Conservation (phyloP, 2,888 invertebrate genomes). For the Bellardia bayeri region DNA sequence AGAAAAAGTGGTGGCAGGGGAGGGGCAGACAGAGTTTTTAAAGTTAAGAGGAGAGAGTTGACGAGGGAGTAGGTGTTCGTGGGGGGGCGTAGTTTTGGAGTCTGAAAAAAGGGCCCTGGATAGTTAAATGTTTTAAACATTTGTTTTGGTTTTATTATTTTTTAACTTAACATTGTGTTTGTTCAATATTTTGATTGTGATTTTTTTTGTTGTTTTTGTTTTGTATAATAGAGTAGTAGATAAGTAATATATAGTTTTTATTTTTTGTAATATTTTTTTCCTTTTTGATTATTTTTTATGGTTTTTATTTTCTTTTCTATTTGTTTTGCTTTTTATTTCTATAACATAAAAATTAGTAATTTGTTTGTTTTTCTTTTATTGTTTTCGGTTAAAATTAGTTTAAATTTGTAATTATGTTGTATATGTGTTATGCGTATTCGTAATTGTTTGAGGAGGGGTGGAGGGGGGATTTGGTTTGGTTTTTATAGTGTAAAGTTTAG, state of each 20-base stretch:
- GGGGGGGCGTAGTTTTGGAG: no score
- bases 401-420: constrained; percentile 49
- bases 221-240: neutral
- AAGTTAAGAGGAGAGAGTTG: neutral
- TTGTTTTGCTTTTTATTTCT: constrained; percentile 63
- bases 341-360: constrained; percentile 71
- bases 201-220: constrained; percentile 20
- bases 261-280: constrained; percentile 48
- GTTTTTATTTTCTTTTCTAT: constrained; percentile 60
- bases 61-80: neutral
- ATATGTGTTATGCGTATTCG: constrained; percentile 22
- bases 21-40: neutral
- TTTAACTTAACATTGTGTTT: constrained; percentile 22
- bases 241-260: constrained; percentile 25
- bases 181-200: constrained; percentile 32
- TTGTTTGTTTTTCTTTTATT: constrained; percentile 41
- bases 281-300: constrained; percentile 68
- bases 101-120: neutral
- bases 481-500: neutral
- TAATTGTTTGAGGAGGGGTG: neutral
- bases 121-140: constrained; percentile 34
- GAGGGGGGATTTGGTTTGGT: neutral
- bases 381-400: constrained; percentile 59
- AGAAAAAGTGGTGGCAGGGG: neutral
- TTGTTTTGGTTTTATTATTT: constrained; percentile 38